A percentile compares a stretch with the other conserved stretches of the same genome.
phyloP scores from a whole-genome alignment of 2,888 invertebrate species.

The Coleophora flavipennella region DNA sequence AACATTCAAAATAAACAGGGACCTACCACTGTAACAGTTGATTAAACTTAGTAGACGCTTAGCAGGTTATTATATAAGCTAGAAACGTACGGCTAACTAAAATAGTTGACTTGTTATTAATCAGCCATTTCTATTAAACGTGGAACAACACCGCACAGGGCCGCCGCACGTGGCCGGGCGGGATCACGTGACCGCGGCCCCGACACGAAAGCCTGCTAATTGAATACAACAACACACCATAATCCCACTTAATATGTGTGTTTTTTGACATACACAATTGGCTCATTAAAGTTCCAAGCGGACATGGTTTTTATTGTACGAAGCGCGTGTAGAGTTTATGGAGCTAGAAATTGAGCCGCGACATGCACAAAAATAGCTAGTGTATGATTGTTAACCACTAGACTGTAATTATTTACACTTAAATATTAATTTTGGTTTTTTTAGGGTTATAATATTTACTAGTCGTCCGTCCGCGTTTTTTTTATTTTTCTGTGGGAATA shows the following conservation, averaged over 20 bases:
- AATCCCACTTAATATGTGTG: constrained; percentile 25
- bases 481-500: too few species aligned
- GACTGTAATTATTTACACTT: too few species aligned
- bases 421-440: too few species aligned
- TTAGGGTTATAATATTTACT: too few species aligned
- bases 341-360: not conserved
- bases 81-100: not conserved
- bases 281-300: constrained; percentile 42
- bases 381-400: too few species aligned
- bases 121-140: constrained; percentile 39
- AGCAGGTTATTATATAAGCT: too few species aligned
- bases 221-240: constrained; percentile 29
- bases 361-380: too few species aligned
- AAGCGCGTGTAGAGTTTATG: constrained; percentile 13
- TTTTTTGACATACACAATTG: constrained; percentile 33
- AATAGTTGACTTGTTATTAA: constrained; percentile 26
- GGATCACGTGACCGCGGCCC: constrained; percentile 18
- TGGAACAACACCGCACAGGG: constrained; percentile 15
- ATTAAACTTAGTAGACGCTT: too few species aligned
- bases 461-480: too few species aligned
- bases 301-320: constrained; percentile 28
- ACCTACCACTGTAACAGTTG: too few species aligned
- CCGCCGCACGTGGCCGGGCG: constrained; percentile 29
- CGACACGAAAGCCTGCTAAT: constrained; percentile 34
- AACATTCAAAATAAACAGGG: too few species aligned